phyloP scores from a whole-genome alignment of 2,888 invertebrate species.

The Tromatobia lineatoria region DNA sequence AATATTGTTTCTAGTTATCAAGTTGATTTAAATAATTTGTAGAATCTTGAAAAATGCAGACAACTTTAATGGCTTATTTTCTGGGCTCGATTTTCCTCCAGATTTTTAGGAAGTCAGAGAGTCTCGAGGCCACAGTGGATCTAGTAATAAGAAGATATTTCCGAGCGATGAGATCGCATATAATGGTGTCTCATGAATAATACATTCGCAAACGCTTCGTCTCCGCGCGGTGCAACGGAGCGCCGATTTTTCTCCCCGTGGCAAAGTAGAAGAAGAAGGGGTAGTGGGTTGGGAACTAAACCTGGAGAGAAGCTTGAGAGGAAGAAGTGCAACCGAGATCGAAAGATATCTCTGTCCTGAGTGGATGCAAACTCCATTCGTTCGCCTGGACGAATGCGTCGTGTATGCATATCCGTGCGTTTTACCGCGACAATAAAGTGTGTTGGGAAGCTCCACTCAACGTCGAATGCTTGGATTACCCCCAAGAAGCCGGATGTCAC shows the following conservation, averaged over 20 bases:
- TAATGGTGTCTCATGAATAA: conserved; percentile 77
- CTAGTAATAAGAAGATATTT: conserved; percentile 72
- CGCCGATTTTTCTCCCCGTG: conserved; percentile 74
- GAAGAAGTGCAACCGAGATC: conserved; percentile 30
- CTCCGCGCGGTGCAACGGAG: conserved; percentile 54
- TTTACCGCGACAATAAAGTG: conserved; percentile 48
- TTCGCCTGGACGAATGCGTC: conserved; percentile 8
- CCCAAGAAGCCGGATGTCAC: conserved; percentile 34
- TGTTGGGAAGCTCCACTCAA: conserved; percentile 34
- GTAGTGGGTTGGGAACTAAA: background rate
- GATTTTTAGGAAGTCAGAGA: conserved; percentile 49
- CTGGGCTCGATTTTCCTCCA: conserved; percentile 12
- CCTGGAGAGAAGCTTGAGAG: conserved; percentile 1
- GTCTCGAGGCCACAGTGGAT: conserved; percentile 48
- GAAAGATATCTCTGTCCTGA: conserved; percentile 17
- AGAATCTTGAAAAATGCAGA: conserved; percentile 12
- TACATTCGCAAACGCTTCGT: conserved; percentile 69
- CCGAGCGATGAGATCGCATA: conserved; percentile 72
- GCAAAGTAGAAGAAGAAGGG: conserved; percentile 8
- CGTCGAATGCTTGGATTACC: conserved; percentile 52
- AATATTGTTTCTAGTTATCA: background rate
- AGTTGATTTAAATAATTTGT: conserved; percentile 4
- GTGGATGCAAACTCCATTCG: conserved; percentile 48
- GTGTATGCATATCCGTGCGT: conserved; percentile 16
- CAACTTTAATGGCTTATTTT: background rate